phyloP scores from a whole-genome alignment of 1,140 invertebrate species.

The Subanguina moxae region DNA sequence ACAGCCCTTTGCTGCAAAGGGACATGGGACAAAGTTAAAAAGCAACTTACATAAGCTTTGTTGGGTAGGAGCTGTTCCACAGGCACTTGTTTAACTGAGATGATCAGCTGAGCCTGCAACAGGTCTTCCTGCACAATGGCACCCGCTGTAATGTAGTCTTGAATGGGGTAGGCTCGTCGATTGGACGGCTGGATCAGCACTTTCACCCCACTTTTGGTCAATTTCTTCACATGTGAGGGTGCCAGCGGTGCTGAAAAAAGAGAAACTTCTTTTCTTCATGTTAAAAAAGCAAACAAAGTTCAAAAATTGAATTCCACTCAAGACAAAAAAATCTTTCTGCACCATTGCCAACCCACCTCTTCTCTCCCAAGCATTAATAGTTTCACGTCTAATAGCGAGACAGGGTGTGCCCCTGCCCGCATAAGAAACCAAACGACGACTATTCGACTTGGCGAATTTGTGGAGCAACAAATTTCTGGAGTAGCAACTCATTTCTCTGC shows the following conservation, averaged over 20 bases:
- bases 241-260: slow-evolving; percentile 73
- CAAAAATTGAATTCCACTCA: too few relatives aligned
- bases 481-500: too few relatives aligned
- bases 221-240: slow-evolving; percentile 79
- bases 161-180: slow-evolving; percentile 89
- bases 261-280: slow-evolving; percentile 65
- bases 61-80: slow-evolving; percentile 85
- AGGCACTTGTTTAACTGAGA: slow-evolving; percentile 95
- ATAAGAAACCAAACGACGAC: slow-evolving; percentile 11
- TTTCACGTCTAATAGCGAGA: slow-evolving; percentile 52
- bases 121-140: slow-evolving; percentile 92
- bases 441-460: too few relatives aligned
- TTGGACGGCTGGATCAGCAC: slow-evolving; percentile 98
- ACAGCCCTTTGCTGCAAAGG: too few relatives aligned
- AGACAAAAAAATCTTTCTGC: too few relatives aligned
- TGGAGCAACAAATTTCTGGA: too few relatives aligned
- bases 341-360: slow-evolving; percentile 25
- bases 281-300: too few relatives aligned
- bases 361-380: slow-evolving; percentile 76
- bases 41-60: slow-evolving; percentile 73
- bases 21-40: too few relatives aligned
- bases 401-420: slow-evolving; percentile 28
- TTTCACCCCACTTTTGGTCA: slow-evolving; percentile 78
- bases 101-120: slow-evolving; percentile 73
- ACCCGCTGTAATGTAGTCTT: slow-evolving; percentile 80